These are phyloP conservation scores for Platichthys flesus DNA, from an alignment of 2,113 vertebrate genomes.

Conservation along the genomic window DNA sequence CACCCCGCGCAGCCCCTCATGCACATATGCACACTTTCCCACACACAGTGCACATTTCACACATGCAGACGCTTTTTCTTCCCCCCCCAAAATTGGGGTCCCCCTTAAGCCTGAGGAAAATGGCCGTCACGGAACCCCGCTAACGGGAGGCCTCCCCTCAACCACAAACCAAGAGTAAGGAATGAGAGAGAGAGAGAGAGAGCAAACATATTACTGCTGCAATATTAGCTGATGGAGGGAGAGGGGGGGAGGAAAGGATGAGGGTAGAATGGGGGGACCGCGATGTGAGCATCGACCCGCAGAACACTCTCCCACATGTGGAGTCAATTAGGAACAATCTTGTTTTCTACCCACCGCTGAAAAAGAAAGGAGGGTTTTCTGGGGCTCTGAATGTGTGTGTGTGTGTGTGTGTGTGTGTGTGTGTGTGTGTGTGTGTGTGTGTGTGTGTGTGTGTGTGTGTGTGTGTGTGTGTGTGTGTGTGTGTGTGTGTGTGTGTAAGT, in stretches of 20 bases:
- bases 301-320: constrained; percentile 86
- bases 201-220: constrained; percentile 68
- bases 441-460: neutral
- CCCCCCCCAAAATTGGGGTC: constrained; percentile 59
- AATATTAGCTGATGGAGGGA: constrained; percentile 77
- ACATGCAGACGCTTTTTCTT: constrained; percentile 60
- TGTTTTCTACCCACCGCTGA: constrained; percentile 85
- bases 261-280: constrained; percentile 55
- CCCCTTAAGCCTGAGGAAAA: constrained; percentile 77
- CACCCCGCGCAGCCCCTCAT: constrained; percentile 57
- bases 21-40: constrained; percentile 54
- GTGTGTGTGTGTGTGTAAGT: neutral
- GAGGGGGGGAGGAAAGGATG: constrained; percentile 24
- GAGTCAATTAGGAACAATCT: constrained; percentile 88
- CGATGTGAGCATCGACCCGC: constrained; percentile 81
- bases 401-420: neutral
- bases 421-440: too few relatives aligned
- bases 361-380: constrained; percentile 77
- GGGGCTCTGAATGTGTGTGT: constrained; percentile 36
- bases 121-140: constrained; percentile 76
- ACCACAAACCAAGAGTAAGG: constrained; percentile 75
- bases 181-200: constrained; percentile 44
- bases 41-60: constrained; percentile 71
- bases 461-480: neutral
- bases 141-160: constrained; percentile 74